A percentile compares a stretch with the other conserved stretches of the same genome.
phyloP scores from a whole-genome alignment of 2,888 invertebrate genomes.

The Ganaspis brasiliensis region DNA sequence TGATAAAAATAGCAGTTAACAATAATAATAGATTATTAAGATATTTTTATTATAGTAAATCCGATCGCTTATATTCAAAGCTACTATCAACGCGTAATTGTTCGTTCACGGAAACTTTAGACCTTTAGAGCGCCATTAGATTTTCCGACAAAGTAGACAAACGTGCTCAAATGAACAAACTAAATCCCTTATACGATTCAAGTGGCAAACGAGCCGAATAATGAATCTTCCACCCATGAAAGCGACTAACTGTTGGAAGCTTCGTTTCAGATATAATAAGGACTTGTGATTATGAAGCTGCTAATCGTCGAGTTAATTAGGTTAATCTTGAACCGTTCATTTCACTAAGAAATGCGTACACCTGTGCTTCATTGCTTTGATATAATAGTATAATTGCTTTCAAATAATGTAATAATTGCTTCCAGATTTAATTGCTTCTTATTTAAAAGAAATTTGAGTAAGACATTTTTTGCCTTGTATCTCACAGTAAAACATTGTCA shows the following conservation, averaged over 20 bases:
- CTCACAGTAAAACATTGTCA: too few species aligned
- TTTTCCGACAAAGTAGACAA: slow-evolving; percentile 17
- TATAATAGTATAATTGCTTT: neutral
- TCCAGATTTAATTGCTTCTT: neutral
- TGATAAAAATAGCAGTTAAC: too few species aligned
- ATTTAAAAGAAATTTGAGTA: too few species aligned
- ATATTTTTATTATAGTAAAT: neutral
- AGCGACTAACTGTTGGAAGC: slow-evolving; percentile 49
- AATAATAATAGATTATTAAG: neutral
- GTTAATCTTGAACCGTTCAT: slow-evolving; percentile 67
- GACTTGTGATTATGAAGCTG: slow-evolving; percentile 60
- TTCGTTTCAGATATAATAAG: slow-evolving; percentile 59
- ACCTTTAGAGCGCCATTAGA: neutral
- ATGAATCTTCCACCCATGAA: slow-evolving; percentile 49
- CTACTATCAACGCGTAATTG: neutral
- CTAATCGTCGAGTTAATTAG: slow-evolving; percentile 74
- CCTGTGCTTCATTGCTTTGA: neutral
- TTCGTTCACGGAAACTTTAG: neutral
- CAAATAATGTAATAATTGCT: too few species aligned
- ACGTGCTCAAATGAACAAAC: slow-evolving; percentile 20
- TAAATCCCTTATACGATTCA: slow-evolving; percentile 30
- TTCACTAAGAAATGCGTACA: slow-evolving; percentile 41
- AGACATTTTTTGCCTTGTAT: too few species aligned
- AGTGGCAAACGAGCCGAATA: slow-evolving; percentile 46
- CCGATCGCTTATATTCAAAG: neutral